phyloP scores from a whole-genome alignment of 2,797 vertebrate species.

The Echiichthys vipera region DNA sequence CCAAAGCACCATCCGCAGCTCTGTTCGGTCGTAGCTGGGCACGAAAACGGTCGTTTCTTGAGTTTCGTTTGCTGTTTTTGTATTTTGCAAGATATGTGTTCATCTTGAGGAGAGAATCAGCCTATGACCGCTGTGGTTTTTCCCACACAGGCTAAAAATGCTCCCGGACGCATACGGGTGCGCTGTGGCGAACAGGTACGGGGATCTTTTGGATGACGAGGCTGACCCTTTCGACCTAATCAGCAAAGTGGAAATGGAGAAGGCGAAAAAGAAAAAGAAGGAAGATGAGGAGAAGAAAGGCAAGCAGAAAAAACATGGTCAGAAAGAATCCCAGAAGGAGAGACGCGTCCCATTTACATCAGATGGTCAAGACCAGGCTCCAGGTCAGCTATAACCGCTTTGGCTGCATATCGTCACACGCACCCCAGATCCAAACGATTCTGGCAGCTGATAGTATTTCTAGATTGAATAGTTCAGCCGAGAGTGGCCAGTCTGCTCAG shows the following conservation, averaged over 20 bases:
- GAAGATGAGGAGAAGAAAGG: slow-evolving; percentile 71
- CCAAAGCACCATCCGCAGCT: neutral
- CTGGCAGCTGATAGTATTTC: slow-evolving; percentile 72
- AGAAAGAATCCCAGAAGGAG: slow-evolving; percentile 88
- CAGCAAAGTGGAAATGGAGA: slow-evolving; percentile 78
- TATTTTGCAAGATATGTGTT: neutral
- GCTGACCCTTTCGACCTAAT: slow-evolving; percentile 92
- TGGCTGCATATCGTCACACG: neutral
- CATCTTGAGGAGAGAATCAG: neutral
- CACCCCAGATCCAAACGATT: slow-evolving; percentile 19
- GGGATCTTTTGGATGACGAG: slow-evolving; percentile 90
- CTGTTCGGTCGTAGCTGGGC: neutral
- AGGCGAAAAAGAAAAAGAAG: slow-evolving; percentile 72
- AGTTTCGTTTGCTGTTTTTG: neutral
- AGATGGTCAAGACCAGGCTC: slow-evolving; percentile 29
- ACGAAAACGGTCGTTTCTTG: slow-evolving; percentile 7
- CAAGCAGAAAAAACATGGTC: slow-evolving; percentile 71
- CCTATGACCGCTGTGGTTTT: neutral
- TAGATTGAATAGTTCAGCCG: slow-evolving; percentile 22
- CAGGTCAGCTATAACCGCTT: slow-evolving; percentile 36
- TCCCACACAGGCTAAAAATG: slow-evolving; percentile 78
- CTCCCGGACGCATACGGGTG: slow-evolving; percentile 91
- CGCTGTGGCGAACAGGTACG: slow-evolving; percentile 90
- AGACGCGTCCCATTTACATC: slow-evolving; percentile 52
- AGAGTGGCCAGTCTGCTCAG: slow-evolving; percentile 5